A percentile compares a stretch with the other conserved stretches of the same genome.
Conservation (phyloP, 2,113 vertebrate genomes). For the Laterallus jamaicensis region DNA sequence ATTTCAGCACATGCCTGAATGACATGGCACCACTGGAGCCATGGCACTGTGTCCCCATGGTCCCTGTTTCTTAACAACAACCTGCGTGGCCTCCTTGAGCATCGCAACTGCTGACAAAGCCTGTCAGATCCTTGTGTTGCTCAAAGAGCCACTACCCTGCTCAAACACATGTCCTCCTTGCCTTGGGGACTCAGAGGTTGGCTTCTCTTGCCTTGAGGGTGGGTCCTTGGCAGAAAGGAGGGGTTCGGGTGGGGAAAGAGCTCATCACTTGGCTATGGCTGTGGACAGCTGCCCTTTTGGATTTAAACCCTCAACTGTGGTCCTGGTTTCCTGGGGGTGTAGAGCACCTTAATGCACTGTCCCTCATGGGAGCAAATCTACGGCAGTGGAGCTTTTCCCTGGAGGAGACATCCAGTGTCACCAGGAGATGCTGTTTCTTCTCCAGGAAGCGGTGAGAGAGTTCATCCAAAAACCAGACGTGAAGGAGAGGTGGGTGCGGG, state of each 20-base stretch:
- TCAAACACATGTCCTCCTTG: accelerated
- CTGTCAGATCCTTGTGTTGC: not conserved
- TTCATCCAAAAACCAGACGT: not conserved
- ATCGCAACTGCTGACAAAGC: accelerated
- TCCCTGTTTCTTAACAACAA: not conserved
- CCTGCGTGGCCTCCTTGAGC: not conserved
- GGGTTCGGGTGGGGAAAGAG: not conserved
- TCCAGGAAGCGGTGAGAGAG: not conserved
- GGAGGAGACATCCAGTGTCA: not conserved
- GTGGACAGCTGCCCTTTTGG: not conserved
- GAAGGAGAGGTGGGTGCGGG: accelerated
- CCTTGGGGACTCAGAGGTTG: not conserved
- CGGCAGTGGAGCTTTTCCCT: not conserved
- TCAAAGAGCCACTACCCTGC: not conserved
- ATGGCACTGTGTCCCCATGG: accelerated
- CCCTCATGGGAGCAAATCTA: not conserved
- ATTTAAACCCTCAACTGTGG: not conserved
- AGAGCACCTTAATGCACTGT: not conserved
- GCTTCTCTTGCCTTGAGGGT: not conserved
- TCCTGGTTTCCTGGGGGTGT: not conserved
- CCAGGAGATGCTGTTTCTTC: not conserved
- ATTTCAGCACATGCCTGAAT: not conserved
- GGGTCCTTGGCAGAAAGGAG: not conserved
- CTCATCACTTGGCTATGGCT: not conserved
- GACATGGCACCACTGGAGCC: accelerated